Percentiles rank a stretch among this genome's conserved stretches.
These are phyloP conservation scores for Onychomys leucogaster DNA, from an alignment of 2,797 vertebrate genomes.

Conservation along the genomic window DNA sequence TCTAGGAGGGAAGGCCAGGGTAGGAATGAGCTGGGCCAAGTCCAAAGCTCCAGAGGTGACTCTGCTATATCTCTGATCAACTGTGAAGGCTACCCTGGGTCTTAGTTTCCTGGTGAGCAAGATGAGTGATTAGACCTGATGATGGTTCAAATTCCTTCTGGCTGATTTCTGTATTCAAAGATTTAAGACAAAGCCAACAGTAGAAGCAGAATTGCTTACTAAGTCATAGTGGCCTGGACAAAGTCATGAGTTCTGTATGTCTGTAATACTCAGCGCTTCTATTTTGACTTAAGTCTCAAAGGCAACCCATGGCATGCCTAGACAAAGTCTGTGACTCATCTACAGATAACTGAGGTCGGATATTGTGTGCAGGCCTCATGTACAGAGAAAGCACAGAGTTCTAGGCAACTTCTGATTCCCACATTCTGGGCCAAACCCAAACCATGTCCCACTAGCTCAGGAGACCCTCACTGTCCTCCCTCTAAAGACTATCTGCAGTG, in stretches of 20 bases:
- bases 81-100: not conserved
- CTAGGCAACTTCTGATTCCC: not conserved
- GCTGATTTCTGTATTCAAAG: not conserved
- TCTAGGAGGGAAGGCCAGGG: not conserved
- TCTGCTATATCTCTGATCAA: not conserved
- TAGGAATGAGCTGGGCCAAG: not conserved
- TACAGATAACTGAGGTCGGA: not conserved
- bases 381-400: not conserved
- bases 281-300: not conserved
- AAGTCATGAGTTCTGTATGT: not conserved
- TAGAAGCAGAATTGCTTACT: not conserved
- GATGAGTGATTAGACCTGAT: not conserved
- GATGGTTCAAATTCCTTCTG: not conserved
- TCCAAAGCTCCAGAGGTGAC: not conserved
- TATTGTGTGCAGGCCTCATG: not conserved
- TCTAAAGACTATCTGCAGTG: not conserved
- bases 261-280: not conserved
- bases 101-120: not conserved
- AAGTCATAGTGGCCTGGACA: not conserved
- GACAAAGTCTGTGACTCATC: not conserved
- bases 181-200: not conserved
- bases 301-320: not conserved
- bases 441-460: not conserved
- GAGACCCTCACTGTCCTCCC: not conserved
- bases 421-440: not conserved